phyloP scores from a whole-genome alignment of 2,888 invertebrate genomes.

The Allygus modestus region DNA sequence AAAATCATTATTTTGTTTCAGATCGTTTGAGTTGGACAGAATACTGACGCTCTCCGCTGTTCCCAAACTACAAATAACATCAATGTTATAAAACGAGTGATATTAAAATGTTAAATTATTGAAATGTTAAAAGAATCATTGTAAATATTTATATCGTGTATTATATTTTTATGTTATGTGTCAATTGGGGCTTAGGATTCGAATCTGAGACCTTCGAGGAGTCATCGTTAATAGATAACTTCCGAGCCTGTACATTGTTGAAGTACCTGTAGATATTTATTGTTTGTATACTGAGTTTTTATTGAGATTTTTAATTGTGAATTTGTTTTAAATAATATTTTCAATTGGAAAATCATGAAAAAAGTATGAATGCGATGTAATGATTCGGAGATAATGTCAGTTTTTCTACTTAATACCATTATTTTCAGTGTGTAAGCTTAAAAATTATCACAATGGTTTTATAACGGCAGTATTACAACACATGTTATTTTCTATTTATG shows the following conservation, averaged over 20 bases:
- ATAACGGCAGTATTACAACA: no score
- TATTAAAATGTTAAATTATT: constrained; percentile 30
- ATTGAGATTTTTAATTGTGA: not conserved
- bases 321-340: not conserved
- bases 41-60: not conserved
- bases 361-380: no score
- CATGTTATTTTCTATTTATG: no score
- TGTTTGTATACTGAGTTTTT: not conserved
- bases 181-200: not conserved
- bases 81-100: constrained; percentile 19
- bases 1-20: not conserved
- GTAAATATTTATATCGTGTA: constrained; percentile 11
- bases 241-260: not conserved
- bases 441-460: no score
- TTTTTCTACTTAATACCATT: no score
- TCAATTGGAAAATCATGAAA: no score
- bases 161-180: constrained; percentile 27
- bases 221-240: not conserved
- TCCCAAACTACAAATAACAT: not conserved
- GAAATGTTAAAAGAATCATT: constrained; percentile 1
- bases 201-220: not conserved
- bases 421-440: no score
- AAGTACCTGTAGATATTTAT: constrained; percentile 8
- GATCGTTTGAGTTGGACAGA: not conserved
- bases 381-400: no score